Percentiles rank a stretch among this genome's conserved stretches.
phyloP scores from a whole-genome alignment of 2,113 vertebrate genomes.

The Aphelocoma coerulescens region DNA sequence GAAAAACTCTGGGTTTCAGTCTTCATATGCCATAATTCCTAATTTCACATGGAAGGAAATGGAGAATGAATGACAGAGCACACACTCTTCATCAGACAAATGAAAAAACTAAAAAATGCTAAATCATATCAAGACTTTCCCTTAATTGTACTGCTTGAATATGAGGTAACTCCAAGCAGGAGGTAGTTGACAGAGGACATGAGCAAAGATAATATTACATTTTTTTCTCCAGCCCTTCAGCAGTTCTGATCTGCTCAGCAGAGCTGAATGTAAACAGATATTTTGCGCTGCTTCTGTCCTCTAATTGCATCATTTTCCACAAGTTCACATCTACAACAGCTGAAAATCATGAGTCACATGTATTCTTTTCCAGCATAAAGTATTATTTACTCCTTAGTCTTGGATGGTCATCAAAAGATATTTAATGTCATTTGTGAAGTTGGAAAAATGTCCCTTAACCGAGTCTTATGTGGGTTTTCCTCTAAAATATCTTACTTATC shows the following conservation, averaged over 20 bases:
- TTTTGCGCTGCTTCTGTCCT: background rate
- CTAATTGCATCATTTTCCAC: slow-evolving; percentile 19
- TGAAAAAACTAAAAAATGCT: background rate
- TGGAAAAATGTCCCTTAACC: background rate
- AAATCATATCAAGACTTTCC: background rate
- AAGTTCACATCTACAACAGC: background rate
- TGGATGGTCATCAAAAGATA: background rate
- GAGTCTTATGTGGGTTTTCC: background rate
- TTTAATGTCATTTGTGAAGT: background rate
- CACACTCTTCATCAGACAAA: background rate
- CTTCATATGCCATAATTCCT: background rate
- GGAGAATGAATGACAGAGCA: background rate
- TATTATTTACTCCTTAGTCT: slow-evolving; percentile 2
- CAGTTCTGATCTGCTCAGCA: background rate
- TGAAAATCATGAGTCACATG: slow-evolving; percentile 22
- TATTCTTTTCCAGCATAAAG: background rate
- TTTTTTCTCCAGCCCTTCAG: background rate
- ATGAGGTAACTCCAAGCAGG: background rate
- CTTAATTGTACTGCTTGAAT: background rate
- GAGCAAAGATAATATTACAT: background rate
- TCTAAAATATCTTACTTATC: background rate
- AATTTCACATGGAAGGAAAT: slow-evolving; percentile 4
- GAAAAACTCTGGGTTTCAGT: background rate
- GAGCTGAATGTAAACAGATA: background rate
- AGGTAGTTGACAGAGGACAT: background rate